These are phyloP conservation scores for Ceratina australensis DNA, from an alignment of 1,140 invertebrate species.

Conservation along the genomic window DNA sequence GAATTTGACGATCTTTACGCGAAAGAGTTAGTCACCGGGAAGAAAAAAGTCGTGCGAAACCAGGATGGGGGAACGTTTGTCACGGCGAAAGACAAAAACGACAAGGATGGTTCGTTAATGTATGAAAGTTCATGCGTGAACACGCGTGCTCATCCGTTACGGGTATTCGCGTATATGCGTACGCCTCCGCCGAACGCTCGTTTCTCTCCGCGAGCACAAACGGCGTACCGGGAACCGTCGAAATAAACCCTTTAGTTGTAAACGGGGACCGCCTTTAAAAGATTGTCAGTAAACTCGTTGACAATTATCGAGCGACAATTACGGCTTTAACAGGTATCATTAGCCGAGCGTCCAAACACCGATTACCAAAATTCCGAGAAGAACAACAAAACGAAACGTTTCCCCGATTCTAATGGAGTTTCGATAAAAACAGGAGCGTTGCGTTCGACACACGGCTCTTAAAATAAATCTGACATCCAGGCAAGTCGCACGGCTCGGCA, in stretches of 20 bases:
- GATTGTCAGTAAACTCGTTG: neutral
- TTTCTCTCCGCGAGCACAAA: conserved; percentile 31
- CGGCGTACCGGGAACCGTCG: conserved; percentile 53
- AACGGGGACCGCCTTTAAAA: neutral
- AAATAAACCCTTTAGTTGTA: conserved; percentile 50
- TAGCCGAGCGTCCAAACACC: neutral
- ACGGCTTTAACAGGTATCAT: no score
- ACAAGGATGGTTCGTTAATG: conserved; percentile 62
- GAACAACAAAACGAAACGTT: neutral
- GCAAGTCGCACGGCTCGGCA: conserved; percentile 33
- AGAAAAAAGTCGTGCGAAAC: neutral
- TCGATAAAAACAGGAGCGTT: conserved; percentile 19
- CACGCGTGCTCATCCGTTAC: conserved; percentile 75
- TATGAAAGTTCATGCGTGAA: conserved; percentile 66
- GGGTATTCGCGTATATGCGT: conserved; percentile 50
- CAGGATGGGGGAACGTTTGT: neutral
- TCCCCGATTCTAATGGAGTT: neutral
- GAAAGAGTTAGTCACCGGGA: neutral
- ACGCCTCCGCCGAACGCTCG: conserved; percentile 39
- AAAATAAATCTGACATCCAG: neutral
- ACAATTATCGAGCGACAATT: no score
- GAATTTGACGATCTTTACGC: neutral
- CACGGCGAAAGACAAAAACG: conserved; percentile 54
- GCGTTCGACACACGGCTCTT: conserved; percentile 25
- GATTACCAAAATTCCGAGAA: neutral